Evolutionary conservation across 2,888 invertebrate species (phyloP).

Genomic region (Polydrusus tereticollis): DNA sequence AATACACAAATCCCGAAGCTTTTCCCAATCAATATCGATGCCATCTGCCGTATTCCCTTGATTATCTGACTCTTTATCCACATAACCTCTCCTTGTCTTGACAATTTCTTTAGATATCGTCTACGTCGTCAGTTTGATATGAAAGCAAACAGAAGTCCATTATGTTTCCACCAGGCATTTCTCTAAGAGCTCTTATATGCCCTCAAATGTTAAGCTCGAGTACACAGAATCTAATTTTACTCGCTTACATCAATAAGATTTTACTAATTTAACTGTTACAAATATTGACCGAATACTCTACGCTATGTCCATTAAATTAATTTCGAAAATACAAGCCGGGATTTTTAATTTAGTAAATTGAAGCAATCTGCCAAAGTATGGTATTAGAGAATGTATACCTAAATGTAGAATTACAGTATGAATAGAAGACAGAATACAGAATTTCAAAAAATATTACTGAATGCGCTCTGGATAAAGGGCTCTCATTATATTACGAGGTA

Average conservation of each 20-base stretch:
- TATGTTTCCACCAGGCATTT: conserved; percentile 56
- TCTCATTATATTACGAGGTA: too few species aligned
- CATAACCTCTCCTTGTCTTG: neutral
- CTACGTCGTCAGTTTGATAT: conserved; percentile 56
- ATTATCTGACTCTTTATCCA: neutral
- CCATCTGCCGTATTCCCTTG: neutral
- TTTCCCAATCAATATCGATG: conserved; percentile 1
- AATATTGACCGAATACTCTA: conserved; percentile 42
- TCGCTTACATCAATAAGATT: conserved; percentile 40
- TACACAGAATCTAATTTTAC: conserved; percentile 46
- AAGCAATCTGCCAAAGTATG: too few species aligned
- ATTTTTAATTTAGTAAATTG: conserved; percentile 46
- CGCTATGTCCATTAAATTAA: conserved; percentile 47
- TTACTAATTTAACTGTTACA: conserved; percentile 44
- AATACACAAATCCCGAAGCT: neutral
- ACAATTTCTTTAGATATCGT: conserved; percentile 25
- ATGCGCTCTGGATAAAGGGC: too few species aligned
- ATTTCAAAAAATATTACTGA: too few species aligned
- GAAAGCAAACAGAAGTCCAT: conserved; percentile 62
- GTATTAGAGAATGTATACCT: too few species aligned
- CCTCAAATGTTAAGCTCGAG: conserved; percentile 44
- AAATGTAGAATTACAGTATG: too few species aligned
- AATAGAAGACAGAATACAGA: too few species aligned
- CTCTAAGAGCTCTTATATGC: conserved; percentile 30
- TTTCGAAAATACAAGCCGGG: conserved; percentile 23